These are phyloP conservation scores for Pemphigus obesinymphae DNA, from an alignment of 1,140 invertebrate genomes.

Conservation along the genomic window DNA sequence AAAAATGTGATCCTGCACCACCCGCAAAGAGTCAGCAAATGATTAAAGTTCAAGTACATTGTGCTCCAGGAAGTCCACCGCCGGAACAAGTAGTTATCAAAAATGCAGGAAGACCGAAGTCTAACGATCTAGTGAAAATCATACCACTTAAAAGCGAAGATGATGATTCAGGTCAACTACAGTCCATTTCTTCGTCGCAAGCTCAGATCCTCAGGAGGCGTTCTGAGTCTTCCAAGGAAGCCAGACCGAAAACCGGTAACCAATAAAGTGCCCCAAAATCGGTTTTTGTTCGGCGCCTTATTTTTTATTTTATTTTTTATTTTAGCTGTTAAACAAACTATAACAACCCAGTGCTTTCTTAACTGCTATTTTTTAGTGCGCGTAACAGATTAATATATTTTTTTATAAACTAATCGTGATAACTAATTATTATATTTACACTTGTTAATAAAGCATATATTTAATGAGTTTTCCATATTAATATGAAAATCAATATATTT, in stretches of 20 bases:
- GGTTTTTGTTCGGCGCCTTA: slow-evolving; percentile 25
- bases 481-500: background rate
- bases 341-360: slow-evolving; percentile 41
- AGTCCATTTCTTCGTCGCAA: slow-evolving; percentile 43
- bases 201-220: slow-evolving; percentile 45
- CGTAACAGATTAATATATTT: slow-evolving; percentile 38
- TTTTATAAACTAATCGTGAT: slow-evolving; percentile 35
- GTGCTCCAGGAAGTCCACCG: background rate
- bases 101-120: slow-evolving; percentile 17
- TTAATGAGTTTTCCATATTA: background rate
- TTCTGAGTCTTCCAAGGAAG: slow-evolving; percentile 46
- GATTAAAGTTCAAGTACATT: slow-evolving; percentile 26
- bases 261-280: slow-evolving; percentile 32
- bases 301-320: no score
- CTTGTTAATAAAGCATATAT: slow-evolving; percentile 22
- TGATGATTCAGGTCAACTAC: background rate
- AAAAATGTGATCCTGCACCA: background rate
- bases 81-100: background rate
- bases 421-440: slow-evolving; percentile 26
- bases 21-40: slow-evolving; percentile 8
- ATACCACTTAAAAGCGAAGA: slow-evolving; percentile 33
- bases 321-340: slow-evolving; percentile 24
- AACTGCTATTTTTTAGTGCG: slow-evolving; percentile 27
- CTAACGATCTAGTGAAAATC: slow-evolving; percentile 26
- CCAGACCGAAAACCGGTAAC: slow-evolving; percentile 40